These are phyloP conservation scores for Lepidochitona cinerea DNA, from an alignment of 2,888 invertebrate genomes.

Conservation along the genomic window DNA sequence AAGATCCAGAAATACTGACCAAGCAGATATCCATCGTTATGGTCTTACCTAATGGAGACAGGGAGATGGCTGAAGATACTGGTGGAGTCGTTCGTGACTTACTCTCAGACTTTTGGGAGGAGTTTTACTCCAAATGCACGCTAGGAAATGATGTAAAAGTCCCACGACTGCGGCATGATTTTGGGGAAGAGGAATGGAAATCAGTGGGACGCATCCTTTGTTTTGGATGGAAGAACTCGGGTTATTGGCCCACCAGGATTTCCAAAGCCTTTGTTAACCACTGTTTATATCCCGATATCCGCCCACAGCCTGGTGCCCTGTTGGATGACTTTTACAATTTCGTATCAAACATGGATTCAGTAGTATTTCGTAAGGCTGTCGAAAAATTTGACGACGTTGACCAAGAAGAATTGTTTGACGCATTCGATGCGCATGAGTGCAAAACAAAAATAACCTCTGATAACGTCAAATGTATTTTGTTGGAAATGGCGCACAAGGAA, in stretches of 20 bases:
- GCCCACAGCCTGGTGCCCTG: constrained; percentile 12
- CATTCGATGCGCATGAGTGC: constrained; percentile 22
- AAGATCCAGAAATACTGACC: not conserved
- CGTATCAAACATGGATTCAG: constrained; percentile 17
- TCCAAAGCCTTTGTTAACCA: constrained; percentile 21
- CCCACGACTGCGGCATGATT: constrained; percentile 29
- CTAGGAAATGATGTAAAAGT: constrained; percentile 21
- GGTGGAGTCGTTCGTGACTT: constrained; percentile 28
- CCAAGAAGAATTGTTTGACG: constrained; percentile 22
- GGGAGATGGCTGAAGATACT: constrained; percentile 24
- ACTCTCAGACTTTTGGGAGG: constrained; percentile 26
- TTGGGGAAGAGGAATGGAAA: constrained; percentile 28
- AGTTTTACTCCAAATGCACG: constrained; percentile 23
- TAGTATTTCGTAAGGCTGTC: constrained; percentile 15
- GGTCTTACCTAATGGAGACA: constrained; percentile 26
- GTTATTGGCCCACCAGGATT: constrained; percentile 22
- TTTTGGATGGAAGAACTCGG: constrained; percentile 26
- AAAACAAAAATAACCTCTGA: constrained; percentile 15
- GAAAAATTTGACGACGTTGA: constrained; percentile 19
- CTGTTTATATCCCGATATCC: constrained; percentile 12
- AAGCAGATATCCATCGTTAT: not conserved
- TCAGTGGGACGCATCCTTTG: constrained; percentile 26
- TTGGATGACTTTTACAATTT: constrained; percentile 18
- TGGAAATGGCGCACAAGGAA: constrained; percentile 32
- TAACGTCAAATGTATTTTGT: constrained; percentile 20